Base-by-base conservation (phyloP, 2,797 vertebrate species). In the Pachyuromys duprasi region DNA sequence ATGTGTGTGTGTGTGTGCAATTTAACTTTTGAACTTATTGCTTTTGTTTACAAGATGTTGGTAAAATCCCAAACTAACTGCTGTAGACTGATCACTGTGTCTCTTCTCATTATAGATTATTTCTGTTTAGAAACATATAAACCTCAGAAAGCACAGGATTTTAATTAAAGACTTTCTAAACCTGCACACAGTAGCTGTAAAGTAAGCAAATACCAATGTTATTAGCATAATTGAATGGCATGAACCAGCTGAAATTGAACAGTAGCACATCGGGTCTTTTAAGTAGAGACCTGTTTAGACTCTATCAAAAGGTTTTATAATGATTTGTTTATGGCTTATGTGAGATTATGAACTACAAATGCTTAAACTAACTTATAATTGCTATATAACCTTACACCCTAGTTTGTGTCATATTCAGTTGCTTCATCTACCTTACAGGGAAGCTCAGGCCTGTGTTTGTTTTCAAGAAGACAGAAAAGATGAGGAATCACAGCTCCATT, bases 151-250 rank as follows among this genome's bases (percentile, higher is more conserved):
- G 55, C 42, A 81, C 94, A 63, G 5, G 33, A 49, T 90, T 96
- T 96, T 94, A 96, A 97, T 95, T 95, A 91, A 1, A 91, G 76
- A 75, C 55, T 91, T 79, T 91, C 31, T 78, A 84, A 96, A 86
- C 9, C 17, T 49, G 15, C 31, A 90, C 14, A 36, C 3, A 84
- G 42, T 49, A 90, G 55, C 75, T 65, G 88, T 94, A 87, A 78
- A 97, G 96, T 75, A 97, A 97, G 78, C 74, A 96, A 94, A 97
- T 94, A 94, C 11, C 36, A 82, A 76, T 97, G 98, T 97, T 96
- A 95, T 95, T 97, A 97, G 94, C 92, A 95, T 97, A 97, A 98
- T 97, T 91, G 90, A 97, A 95, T 98, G 97, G 95, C 62, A 96
- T 17, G 86, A 96, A 91, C 67, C 86, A 96, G 97, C 94, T 97